Evolutionary conservation across 2,113 vertebrate species (phyloP).

Genomic region (Phyllostomus discolor): DNA sequence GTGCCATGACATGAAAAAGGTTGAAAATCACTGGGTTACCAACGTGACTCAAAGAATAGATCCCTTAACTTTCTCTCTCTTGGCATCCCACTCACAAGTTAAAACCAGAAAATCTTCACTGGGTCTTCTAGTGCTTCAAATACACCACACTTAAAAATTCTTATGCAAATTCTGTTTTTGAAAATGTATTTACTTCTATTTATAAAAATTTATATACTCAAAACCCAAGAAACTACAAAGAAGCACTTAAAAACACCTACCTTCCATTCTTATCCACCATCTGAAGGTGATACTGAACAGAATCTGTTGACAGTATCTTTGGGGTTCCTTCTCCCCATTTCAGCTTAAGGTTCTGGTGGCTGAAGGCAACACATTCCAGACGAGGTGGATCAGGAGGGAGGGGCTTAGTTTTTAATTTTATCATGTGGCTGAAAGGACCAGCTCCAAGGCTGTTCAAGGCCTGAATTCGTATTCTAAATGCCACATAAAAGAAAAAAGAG

Average conservation of each 20-base stretch:
- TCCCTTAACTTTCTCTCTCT: constrained; percentile 9
- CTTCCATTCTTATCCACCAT: constrained; percentile 95
- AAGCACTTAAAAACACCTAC: constrained; percentile 76
- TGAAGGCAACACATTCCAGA: constrained; percentile 95
- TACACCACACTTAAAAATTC: neutral
- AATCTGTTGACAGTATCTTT: constrained; percentile 86
- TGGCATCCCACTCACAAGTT: neutral
- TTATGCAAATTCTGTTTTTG: neutral
- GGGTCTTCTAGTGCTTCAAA: neutral
- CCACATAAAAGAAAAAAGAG: constrained; percentile 28
- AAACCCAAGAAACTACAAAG: neutral
- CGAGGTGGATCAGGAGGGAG: constrained; percentile 94
- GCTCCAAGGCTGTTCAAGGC: constrained; percentile 95
- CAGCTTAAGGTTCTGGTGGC: constrained; percentile 96
- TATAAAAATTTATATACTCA: neutral
- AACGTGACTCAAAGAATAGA: neutral
- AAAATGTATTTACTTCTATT: constrained; percentile 29
- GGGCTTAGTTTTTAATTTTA: constrained; percentile 98
- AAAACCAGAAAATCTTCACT: neutral
- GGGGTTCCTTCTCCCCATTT: constrained; percentile 96
- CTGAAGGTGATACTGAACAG: constrained; percentile 95
- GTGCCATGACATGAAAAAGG: neutral
- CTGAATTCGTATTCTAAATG: constrained; percentile 93
- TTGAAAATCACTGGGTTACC: neutral
- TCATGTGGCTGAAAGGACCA: constrained; percentile 95